Evolutionary conservation across 2,113 vertebrate species (phyloP).

Genomic region (Pseudorasbora parva): DNA sequence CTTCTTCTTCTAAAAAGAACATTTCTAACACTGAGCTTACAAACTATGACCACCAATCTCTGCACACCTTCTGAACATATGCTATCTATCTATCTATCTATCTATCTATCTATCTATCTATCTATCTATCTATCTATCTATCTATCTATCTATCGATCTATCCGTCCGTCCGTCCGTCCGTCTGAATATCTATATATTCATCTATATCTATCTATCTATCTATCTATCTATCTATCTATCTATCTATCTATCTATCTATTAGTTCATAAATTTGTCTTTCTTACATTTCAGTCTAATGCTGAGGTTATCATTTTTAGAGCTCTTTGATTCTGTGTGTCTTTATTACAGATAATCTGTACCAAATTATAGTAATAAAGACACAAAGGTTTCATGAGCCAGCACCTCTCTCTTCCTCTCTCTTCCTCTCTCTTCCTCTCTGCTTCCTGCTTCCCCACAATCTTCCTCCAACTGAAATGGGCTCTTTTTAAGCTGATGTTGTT

Average conservation of each 20-base stretch:
- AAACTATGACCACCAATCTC: neutral
- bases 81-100: no score
- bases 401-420: neutral
- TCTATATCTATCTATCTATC: neutral
- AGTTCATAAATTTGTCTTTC: neutral
- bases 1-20: neutral
- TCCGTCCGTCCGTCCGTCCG: no score
- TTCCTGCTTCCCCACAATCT: no score
- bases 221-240: neutral
- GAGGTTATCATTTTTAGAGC: neutral
- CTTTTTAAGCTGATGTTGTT: neutral
- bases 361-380: constrained; percentile 28
- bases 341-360: neutral
- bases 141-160: no score
- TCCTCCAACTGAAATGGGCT: neutral
- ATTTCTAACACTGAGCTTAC: neutral
- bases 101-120: no score
- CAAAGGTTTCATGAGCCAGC: neutral
- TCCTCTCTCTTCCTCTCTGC: neutral
- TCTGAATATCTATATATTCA: no score
- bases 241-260: neutral
- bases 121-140: no score
- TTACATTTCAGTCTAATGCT: neutral
- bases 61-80: neutral
- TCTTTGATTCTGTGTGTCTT: neutral